Percentiles rank a stretch among this genome's conserved stretches.
Evolutionary conservation across 2,888 invertebrate genomes (phyloP).

Genomic region (Agrotis clavis): DNA sequence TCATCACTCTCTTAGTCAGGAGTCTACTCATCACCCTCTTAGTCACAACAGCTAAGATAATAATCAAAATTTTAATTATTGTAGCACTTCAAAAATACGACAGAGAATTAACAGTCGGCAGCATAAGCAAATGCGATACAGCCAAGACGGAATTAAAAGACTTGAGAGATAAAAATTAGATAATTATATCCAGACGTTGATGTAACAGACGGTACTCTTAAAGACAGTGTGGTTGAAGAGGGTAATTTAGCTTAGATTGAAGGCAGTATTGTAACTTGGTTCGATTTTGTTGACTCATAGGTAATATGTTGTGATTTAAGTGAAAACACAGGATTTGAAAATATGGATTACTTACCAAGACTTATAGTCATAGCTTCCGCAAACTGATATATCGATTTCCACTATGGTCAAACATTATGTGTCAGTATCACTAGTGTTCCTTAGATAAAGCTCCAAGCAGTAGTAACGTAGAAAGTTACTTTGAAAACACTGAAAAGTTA

Average conservation of each 20-base stretch:
- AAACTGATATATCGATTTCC: slow-evolving; percentile 6
- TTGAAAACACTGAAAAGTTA: background rate
- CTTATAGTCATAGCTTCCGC: slow-evolving; percentile 9
- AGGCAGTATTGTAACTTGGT: background rate
- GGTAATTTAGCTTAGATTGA: background rate
- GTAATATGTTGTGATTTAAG: slow-evolving; percentile 1
- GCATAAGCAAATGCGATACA: background rate
- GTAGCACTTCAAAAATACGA: background rate
- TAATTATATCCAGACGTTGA: slow-evolving; percentile 1
- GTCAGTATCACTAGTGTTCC: background rate
- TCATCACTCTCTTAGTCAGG: too few species aligned
- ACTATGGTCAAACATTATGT: slow-evolving; percentile 2
- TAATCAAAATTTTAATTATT: too few species aligned
- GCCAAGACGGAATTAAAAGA: background rate
- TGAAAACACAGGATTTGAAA: slow-evolving; percentile 10
- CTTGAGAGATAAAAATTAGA: slow-evolving; percentile 9
- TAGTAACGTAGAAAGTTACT: background rate
- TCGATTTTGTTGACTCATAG: background rate
- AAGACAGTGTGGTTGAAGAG: background rate
- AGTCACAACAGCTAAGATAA: too few species aligned
- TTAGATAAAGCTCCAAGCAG: background rate
- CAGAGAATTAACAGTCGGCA: background rate
- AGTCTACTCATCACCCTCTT: too few species aligned
- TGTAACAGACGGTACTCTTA: background rate
- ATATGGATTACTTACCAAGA: slow-evolving; percentile 8